These are phyloP conservation scores for Telenomus remus DNA, from an alignment of 1,140 invertebrate species.

Conservation along the genomic window DNA sequence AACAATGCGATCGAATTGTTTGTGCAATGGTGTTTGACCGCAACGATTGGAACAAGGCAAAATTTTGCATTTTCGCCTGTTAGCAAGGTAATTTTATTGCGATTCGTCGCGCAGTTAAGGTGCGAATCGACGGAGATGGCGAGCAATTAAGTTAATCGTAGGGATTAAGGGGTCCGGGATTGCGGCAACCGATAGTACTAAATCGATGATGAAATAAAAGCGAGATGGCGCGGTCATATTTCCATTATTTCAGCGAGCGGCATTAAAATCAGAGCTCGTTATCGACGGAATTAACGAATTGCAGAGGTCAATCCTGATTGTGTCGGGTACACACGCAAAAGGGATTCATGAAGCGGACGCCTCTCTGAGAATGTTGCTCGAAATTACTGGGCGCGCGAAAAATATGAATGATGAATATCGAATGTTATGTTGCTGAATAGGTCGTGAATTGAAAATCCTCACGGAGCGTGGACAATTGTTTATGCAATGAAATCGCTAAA, in stretches of 20 bases:
- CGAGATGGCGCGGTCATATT: constrained; percentile 54
- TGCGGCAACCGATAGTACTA: constrained; percentile 43
- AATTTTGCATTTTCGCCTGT: constrained; percentile 37
- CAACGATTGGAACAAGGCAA: constrained; percentile 24
- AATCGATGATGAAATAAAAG: constrained; percentile 55
- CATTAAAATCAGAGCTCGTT: constrained; percentile 59
- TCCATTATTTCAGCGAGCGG: constrained; percentile 52
- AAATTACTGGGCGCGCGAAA: constrained; percentile 44
- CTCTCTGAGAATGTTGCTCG: constrained; percentile 22
- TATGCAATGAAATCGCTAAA: constrained; percentile 32
- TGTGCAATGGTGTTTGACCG: constrained; percentile 5
- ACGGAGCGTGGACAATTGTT: constrained; percentile 17
- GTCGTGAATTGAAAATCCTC: constrained; percentile 38
- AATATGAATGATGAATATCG: constrained; percentile 52
- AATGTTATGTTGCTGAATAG: constrained; percentile 40
- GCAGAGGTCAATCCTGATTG: constrained; percentile 55
- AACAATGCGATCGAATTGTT: background rate
- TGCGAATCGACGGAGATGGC: constrained; percentile 35
- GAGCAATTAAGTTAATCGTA: constrained; percentile 56
- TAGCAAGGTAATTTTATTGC: constrained; percentile 49
- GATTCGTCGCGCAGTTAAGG: constrained; percentile 25
- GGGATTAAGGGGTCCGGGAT: constrained; percentile 50
- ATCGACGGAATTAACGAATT: constrained; percentile 61
- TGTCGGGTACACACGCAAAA: constrained; percentile 48
- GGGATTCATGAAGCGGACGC: constrained; percentile 18